Evolutionary conservation across 2,888 invertebrate species (phyloP).

Genomic region (Orchesellides sinensis): DNA sequence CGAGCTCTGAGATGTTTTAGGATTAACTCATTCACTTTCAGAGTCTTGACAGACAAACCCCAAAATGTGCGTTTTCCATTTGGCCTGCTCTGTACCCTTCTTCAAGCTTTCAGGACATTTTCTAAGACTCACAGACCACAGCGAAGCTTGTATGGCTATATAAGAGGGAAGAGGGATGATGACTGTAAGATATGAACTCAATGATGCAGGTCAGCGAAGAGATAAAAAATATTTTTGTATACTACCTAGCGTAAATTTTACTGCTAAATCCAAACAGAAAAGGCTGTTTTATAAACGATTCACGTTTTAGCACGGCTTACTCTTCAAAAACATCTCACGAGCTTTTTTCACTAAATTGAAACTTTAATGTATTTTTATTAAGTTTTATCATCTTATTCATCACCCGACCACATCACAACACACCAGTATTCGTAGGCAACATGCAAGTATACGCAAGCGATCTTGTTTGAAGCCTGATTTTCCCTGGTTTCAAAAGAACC

Average conservation of each 20-base stretch:
- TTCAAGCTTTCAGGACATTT: conserved; percentile 31
- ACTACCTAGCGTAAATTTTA: too few species aligned
- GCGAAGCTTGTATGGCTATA: neutral
- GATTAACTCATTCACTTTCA: too few species aligned
- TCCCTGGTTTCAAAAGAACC: too few species aligned
- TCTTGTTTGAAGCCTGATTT: too few species aligned
- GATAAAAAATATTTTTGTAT: neutral
- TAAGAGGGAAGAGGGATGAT: conserved; percentile 6
- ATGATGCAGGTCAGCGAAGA: conserved; percentile 49
- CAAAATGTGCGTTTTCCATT: too few species aligned
- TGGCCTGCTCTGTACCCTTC: neutral
- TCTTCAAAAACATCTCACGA: neutral
- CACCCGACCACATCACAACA: too few species aligned
- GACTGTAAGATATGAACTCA: conserved; percentile 22
- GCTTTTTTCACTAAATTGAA: neutral
- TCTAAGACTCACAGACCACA: conserved; percentile 20
- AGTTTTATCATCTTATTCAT: neutral
- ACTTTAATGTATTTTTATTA: neutral
- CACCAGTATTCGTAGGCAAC: too few species aligned
- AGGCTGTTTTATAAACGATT: neutral
- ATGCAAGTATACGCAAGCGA: too few species aligned
- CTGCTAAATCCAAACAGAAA: too few species aligned
- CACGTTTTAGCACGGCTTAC: neutral
- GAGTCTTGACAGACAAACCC: too few species aligned
- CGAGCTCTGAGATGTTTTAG: too few species aligned